phyloP scores from a whole-genome alignment of 2,888 invertebrate species.

The Apomyelois bistriatella region DNA sequence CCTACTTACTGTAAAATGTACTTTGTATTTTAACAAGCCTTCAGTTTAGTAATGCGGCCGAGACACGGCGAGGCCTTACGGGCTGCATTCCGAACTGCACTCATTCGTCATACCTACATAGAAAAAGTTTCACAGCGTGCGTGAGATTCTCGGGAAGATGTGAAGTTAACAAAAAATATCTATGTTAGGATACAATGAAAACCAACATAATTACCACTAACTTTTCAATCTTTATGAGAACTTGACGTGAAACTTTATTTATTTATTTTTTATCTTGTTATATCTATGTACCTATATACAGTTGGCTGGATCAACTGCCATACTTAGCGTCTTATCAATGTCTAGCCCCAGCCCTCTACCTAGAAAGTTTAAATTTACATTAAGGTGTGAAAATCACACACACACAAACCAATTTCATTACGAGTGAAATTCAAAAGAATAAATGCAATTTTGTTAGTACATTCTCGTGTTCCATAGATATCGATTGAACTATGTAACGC shows the following conservation, averaged over 20 bases:
- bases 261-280: no score
- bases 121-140: conserved; percentile 50
- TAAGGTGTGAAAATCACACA: no score
- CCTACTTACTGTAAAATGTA: conserved; percentile 11
- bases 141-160: conserved; percentile 52
- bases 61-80: conserved; percentile 32
- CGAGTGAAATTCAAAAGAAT: no score
- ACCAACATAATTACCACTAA: conserved; percentile 27
- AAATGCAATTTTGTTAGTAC: no score
- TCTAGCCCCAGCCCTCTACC: no score
- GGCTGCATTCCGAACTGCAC: conserved; percentile 49
- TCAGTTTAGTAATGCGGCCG: conserved; percentile 28
- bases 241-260: no score
- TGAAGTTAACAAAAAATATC: conserved; percentile 44
- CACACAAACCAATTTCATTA: no score
- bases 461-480: neutral
- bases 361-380: no score
- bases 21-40: conserved; percentile 11
- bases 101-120: conserved; percentile 46
- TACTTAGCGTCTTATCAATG: no score
- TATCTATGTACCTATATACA: no score
- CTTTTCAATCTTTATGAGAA: neutral
- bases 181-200: conserved; percentile 42
- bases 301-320: no score
- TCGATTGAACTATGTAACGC: conserved; percentile 30